Conservation (phyloP, 2,888 invertebrate genomes). For the Sarcophaga subvicina region DNA sequence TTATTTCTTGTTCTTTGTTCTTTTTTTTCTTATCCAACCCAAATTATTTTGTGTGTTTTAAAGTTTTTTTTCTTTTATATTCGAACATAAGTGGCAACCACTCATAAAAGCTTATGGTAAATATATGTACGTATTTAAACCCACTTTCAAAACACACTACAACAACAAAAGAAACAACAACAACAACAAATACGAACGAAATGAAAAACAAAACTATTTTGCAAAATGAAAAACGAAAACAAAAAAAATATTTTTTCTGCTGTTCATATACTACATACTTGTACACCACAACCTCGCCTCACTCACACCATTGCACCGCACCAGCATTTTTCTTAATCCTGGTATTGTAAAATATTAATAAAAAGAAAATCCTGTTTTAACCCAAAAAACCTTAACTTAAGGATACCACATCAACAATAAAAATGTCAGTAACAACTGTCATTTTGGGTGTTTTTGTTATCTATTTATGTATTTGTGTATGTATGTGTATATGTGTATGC, state of each 20-base stretch:
- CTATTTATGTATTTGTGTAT: slow-evolving; percentile 41
- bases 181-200: too few relatives aligned
- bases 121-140: slow-evolving; percentile 49
- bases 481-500: slow-evolving; percentile 32
- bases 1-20: slow-evolving; percentile 20
- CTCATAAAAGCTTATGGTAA: slow-evolving; percentile 52
- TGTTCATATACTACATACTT: too few relatives aligned
- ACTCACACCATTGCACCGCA: neutral
- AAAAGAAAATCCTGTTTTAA: slow-evolving; percentile 57
- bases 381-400: slow-evolving; percentile 65
- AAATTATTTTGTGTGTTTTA: slow-evolving; percentile 12
- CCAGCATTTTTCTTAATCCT: neutral
- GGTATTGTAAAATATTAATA: slow-evolving; percentile 51
- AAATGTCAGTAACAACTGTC: slow-evolving; percentile 79
- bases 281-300: too few relatives aligned
- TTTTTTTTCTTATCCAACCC: slow-evolving; percentile 12
- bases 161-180: neutral
- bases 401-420: slow-evolving; percentile 76
- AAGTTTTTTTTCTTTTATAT: neutral
- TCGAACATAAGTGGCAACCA: slow-evolving; percentile 27
- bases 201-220: neutral
- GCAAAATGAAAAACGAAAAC: too few relatives aligned
- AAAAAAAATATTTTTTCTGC: too few relatives aligned
- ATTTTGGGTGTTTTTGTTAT: slow-evolving; percentile 58
- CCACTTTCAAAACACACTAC: slow-evolving; percentile 14